Evolutionary conservation across 1,140 invertebrate species (phyloP).

Genomic region (Aphidius ervi): DNA sequence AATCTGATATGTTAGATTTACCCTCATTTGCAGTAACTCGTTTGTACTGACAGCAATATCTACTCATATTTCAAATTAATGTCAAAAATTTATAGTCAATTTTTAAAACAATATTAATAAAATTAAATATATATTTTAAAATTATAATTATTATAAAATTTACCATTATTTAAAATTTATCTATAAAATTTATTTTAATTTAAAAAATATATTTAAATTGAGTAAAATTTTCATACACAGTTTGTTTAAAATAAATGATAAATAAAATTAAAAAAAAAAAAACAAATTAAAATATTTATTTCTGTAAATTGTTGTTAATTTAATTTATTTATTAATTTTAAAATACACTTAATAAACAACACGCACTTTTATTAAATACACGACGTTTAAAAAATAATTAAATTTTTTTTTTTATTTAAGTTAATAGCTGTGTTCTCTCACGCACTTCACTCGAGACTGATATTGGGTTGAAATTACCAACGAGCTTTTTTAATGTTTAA

Average conservation of each 20-base stretch:
- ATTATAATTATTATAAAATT: no score
- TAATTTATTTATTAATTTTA: neutral
- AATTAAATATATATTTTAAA: no score
- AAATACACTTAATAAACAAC: slow-evolving; percentile 37
- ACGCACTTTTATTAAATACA: slow-evolving; percentile 36
- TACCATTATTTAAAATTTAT: no score
- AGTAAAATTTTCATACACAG: neutral
- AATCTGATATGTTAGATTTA: no score
- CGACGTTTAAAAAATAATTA: slow-evolving; percentile 34
- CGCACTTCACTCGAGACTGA: slow-evolving; percentile 53
- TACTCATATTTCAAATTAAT: no score
- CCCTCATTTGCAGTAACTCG: no score
- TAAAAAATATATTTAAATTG: no score
- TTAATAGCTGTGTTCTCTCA: slow-evolving; percentile 46
- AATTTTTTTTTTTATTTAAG: slow-evolving; percentile 24
- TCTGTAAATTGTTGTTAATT: neutral
- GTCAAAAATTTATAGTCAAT: no score
- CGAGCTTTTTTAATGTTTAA: neutral
- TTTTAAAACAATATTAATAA: no score
- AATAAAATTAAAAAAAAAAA: neutral
- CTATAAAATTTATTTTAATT: no score
- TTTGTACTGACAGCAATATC: no score
- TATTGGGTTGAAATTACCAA: slow-evolving; percentile 18
- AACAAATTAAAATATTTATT: neutral
- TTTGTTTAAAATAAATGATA: neutral